Base-by-base conservation (phyloP, 1,140 invertebrate species). In the Hormaphis cornu region DNA sequence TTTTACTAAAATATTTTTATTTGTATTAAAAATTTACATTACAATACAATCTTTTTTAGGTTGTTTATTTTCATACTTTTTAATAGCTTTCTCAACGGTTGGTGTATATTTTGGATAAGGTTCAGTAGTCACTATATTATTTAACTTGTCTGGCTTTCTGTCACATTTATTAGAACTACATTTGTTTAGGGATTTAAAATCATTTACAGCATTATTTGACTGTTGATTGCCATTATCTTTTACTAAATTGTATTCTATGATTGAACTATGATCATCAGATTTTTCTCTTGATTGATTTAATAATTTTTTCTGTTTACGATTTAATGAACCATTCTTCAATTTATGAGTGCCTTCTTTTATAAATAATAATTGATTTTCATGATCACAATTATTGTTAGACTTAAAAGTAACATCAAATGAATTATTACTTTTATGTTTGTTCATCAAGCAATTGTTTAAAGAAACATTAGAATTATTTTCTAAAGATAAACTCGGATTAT, bases 31-130 rank as follows among this genome's bases (percentile, higher is more conserved):
- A n/a, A 58, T 37, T 56, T 54, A 71, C 71, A 71, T 69, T 40
- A 71, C 53, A 42, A 69, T 42, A 59, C 70, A 71, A 44, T 71
- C 70, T 44, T 71, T 71, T 71, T 71, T 71, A 18, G 61, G 42
- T 50, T 46, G 61, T 33, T 46, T 66, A 16, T 66, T 48, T 66
- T 66, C 61, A 66, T 66, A 66, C 14, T 50, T 66, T 66, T 66
- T 66, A 66, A 66, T 66, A 16, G 61, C 61, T 18, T 66, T 66
- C 24, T 66, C 61, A 7, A 66, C 61, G 9, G 61, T 66, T 8
- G 61, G 61, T 1, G 61, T 66, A 48, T 66, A 66, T 46, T 66
- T 66, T 50, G 61, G 61, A 66, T 50, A 66, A 16, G 61, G 61
- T 35, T 66, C 61, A 8, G 61, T 66, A 48, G 42, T 66, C 3